Evolutionary conservation across 2,113 vertebrate genomes (phyloP), one percentile per base, ranked within the genome.

Genomic region (Aphyosemion australe): DNA sequence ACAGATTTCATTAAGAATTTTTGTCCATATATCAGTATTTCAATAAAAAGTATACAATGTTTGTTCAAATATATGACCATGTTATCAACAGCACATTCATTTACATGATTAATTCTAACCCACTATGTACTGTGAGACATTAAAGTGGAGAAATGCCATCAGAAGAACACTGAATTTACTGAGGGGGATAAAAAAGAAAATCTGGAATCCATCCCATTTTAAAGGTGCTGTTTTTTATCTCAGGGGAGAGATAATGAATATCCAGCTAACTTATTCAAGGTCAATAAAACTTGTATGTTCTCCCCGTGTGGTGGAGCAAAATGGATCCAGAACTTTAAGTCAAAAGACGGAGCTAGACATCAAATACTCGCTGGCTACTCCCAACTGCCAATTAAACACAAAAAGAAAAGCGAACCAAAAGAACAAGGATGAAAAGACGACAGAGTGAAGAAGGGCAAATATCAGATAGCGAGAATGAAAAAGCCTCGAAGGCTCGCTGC

Each of bases 381-480:
- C 79, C 76, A 80, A 73, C 65, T 83, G 81, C 79, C 87, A 84
- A 90, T 87, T 86, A 84, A 79, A 74, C 39, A 70, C 39, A 74
- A 69, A 32, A 78, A 51, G 19, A 62, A 52, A 66, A 39, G 52
- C 72, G 63, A 71, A 65, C 45, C 56, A 50, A 71, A 74, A 65
- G 52, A 65, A 69, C n/a, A 39, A 18, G 52, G 62, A 78, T 69
- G 52, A 82, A 78, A 78, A 85, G 69, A 53, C 39, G 26, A 61
- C 56, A 47, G 49, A 50, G 73, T 8, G 46, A 37, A 76, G 55
- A 72, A 69, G 63, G 67, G 72, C 58, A 80, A 76, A 78, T 75
- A 85, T 87, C 67, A 85, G 75, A 83, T 64, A 66, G 76, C 72
- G 66, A 51, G n/a, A 61, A 49, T 66, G 58, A 61, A 84, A 76